Evolutionary conservation across 1,140 invertebrate species (phyloP).

Genomic region (Panulirus ornatus): DNA sequence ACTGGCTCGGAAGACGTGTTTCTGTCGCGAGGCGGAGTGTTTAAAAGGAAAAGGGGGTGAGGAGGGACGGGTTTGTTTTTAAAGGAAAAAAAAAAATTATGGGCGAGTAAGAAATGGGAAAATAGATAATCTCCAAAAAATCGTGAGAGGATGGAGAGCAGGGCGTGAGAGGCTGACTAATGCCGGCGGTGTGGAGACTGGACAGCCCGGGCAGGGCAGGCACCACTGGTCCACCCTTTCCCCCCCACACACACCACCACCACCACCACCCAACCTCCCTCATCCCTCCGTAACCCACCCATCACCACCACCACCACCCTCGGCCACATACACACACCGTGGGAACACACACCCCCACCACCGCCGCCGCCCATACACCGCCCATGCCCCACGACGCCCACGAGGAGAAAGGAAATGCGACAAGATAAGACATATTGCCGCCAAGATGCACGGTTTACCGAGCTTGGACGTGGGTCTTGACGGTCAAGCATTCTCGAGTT

Average conservation of each 20-base stretch:
- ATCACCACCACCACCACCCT: neutral
- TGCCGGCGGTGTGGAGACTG: neutral
- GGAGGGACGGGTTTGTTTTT: too few relatives aligned
- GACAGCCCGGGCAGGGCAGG: neutral
- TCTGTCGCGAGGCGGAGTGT: neutral
- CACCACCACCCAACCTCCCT: neutral
- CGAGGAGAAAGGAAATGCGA: too few relatives aligned
- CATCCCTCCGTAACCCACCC: neutral
- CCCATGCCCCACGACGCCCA: too few relatives aligned
- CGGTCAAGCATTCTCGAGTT: too few relatives aligned
- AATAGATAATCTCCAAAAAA: neutral
- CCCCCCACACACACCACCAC: neutral
- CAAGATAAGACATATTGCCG: too few relatives aligned
- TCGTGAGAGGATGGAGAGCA: neutral
- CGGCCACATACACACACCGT: neutral
- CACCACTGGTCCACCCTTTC: neutral
- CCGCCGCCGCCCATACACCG: neutral
- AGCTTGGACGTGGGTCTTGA: too few relatives aligned
- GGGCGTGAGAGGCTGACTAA: constrained; percentile 2
- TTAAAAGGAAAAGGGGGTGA: neutral
- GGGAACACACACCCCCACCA: neutral
- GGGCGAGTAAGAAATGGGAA: neutral
- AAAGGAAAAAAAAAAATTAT: neutral
- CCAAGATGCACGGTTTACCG: too few relatives aligned
- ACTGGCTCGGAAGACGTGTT: neutral